Evolutionary conservation across 1,140 invertebrate genomes (phyloP), one percentile per base, ranked within the genome.

Genomic region (Bombus pyrosoma): DNA sequence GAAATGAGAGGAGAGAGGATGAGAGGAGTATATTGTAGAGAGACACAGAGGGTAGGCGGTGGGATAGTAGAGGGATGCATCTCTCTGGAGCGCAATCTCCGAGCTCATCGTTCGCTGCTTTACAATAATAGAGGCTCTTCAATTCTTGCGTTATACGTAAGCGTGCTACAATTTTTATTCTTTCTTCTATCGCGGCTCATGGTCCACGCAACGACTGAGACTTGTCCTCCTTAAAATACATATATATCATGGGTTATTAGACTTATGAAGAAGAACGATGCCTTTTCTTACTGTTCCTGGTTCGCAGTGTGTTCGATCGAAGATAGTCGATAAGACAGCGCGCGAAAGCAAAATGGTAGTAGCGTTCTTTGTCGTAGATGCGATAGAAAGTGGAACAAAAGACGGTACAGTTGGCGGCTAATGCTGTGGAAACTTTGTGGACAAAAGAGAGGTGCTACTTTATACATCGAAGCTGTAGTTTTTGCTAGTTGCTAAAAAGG

Each of bases 1-100:
- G 15, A 92, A 94, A 80, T 93, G 91, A 8, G 90, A 90, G 1
- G 93, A 57, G 93, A 2, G 93, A 95, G 18, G 91, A 62, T 93
- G 13, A 1, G 34, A 1, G 34, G 94, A 95, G 18, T 6, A 47
- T 18, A 89, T 57, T 93, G 6, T 22, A 93, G 92, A 9, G 94
- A 87, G 5, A n/a, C 66, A 8, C 32, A 64, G 72, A 22, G n/a
- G 10, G 83, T 68, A 12, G 41, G 64, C 68, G 32, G 43, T 25
- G 72, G 10, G 12, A 34, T 5, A 39, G 64, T 41, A 41, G 77
- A 81, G 75, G 64, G 39, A 62, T 22, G 73, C 68, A 83, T 83
- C 69, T 39, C 85, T 75, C 80, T 62, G 80, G 80, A 89, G 71
- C 66, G 77, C 86, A 89, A 89, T 89, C 87, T 89, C 87, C 81